A percentile compares a stretch with the other conserved stretches of the same genome.
These are phyloP conservation scores for Eurosta solidaginis DNA, from an alignment of 1,140 invertebrate species.

Conservation along the genomic window DNA sequence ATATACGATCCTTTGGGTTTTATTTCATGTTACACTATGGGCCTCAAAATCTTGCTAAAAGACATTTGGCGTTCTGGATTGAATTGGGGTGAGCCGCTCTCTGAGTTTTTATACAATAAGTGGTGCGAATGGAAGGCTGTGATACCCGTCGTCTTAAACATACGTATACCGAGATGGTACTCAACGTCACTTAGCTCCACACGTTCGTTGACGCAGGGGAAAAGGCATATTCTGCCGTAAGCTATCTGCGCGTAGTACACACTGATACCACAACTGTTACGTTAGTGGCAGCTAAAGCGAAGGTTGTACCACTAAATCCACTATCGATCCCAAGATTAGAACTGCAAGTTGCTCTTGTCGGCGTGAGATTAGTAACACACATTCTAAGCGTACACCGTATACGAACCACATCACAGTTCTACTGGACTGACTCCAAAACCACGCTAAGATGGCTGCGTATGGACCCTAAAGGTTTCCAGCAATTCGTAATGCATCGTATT, in stretches of 20 bases:
- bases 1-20: conserved; percentile 44
- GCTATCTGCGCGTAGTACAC: conserved; percentile 23
- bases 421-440: conserved; percentile 42
- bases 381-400: background rate
- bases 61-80: conserved; percentile 38
- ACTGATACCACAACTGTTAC: background rate
- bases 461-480: conserved; percentile 36
- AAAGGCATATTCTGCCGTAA: conserved; percentile 29
- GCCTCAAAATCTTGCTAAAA: conserved; percentile 40
- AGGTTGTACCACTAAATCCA: conserved; percentile 43
- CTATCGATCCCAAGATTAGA: conserved; percentile 57
- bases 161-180: background rate
- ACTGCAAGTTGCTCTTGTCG: conserved; percentile 50
- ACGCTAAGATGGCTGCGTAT: conserved; percentile 39
- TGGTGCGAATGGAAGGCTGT: conserved; percentile 5
- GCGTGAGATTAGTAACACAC: conserved; percentile 2
- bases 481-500: conserved; percentile 38
- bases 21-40: conserved; percentile 34
- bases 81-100: conserved; percentile 38
- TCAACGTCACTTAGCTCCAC: background rate
- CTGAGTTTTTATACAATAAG: background rate
- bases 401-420: background rate
- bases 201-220: conserved; percentile 34
- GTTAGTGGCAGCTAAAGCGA: conserved; percentile 43
- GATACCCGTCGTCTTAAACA: background rate